Evolutionary conservation across 2,888 invertebrate species (phyloP), one percentile per base, ranked within the genome.

Genomic region (Caenorhabditis wallacei): DNA sequence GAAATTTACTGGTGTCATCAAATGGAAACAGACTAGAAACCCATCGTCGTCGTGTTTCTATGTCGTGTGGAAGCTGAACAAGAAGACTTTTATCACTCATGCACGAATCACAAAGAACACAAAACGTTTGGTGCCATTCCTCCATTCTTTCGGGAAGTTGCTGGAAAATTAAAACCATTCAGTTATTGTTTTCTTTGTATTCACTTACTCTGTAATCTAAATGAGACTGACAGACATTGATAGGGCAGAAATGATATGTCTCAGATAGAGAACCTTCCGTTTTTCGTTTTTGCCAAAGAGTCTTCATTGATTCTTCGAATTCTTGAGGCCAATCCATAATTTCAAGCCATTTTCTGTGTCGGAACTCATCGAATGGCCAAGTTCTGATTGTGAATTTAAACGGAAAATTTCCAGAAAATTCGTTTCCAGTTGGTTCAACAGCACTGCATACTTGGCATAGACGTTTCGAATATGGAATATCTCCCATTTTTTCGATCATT

Each of bases 351-450:
- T 85, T 86, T 46, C 75, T 72, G 48, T 86, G 86, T 16, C 85
- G 83, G 30, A 22, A 86, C 79, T 86, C 85, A 35, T 86, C 86
- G 53, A 84, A 85, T 4, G 86, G 86, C 86, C 86, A 86, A 1
- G 85, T 86, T 40, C 86, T 35, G 22, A 78, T 78, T 7, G 51
- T 63, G 48, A 69, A 78, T 22, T 78, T 78, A 63, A 43, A 78
- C 16, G 69, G 69, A 35, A 63, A 78, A 7, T 30, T 72, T 2
- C 26, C 13, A 7, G 57, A 53, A 37, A 56, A 74, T 8, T 75
- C 69, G 46, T 63, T 66, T 43, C 63, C 79, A 11, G 57, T 64
- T 7, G 82, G 69, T 40, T 79, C 80, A 16, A 84, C 72, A 48
- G 70, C 57, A 53, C 82, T 74, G 61, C 86, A 86, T 13, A 85